Evolutionary conservation across 1,140 invertebrate genomes (phyloP).

Genomic region (Anoplolepis gracilipes): DNA sequence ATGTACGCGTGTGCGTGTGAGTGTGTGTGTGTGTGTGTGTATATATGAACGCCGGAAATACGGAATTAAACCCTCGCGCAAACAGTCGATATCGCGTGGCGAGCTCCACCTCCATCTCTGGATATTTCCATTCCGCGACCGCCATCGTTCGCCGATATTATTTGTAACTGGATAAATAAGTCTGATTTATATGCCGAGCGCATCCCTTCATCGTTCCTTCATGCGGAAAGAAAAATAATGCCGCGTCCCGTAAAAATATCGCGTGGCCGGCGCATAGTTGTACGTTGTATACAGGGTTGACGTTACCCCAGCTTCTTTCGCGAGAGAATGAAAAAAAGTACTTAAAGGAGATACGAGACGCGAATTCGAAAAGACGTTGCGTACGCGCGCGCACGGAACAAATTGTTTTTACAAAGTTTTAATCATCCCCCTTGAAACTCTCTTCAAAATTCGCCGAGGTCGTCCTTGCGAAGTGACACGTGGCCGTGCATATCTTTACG

Average conservation of each 20-base stretch:
- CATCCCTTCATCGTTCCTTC: conserved; percentile 52
- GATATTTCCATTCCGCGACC: conserved; percentile 46
- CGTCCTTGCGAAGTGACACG: conserved; percentile 6
- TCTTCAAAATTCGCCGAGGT: conserved; percentile 29
- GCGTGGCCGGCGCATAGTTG: not conserved
- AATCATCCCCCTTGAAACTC: not conserved
- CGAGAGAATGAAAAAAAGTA: conserved; percentile 30
- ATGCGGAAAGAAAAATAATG: conserved; percentile 43
- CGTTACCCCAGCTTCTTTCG: conserved; percentile 7
- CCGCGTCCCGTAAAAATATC: conserved; percentile 41
- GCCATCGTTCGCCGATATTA: conserved; percentile 40
- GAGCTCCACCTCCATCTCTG: conserved; percentile 40
- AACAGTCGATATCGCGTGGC: conserved; percentile 47
- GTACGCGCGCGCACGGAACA: not conserved
- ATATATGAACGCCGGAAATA: conserved; percentile 19
- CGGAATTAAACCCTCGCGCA: conserved; percentile 50
- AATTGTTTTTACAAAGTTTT: conserved; percentile 47
- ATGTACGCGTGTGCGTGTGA: not conserved
- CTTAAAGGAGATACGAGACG: conserved; percentile 24
- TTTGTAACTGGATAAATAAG: conserved; percentile 59
- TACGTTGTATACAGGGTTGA: not conserved
- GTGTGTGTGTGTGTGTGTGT: not conserved
- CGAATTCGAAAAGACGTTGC: conserved; percentile 32
- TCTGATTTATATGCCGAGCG: conserved; percentile 49
- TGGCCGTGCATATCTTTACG: conserved; percentile 37